Evolutionary conservation across 2,113 vertebrate species (phyloP).

Genomic region (Ophiodon elongatus): DNA sequence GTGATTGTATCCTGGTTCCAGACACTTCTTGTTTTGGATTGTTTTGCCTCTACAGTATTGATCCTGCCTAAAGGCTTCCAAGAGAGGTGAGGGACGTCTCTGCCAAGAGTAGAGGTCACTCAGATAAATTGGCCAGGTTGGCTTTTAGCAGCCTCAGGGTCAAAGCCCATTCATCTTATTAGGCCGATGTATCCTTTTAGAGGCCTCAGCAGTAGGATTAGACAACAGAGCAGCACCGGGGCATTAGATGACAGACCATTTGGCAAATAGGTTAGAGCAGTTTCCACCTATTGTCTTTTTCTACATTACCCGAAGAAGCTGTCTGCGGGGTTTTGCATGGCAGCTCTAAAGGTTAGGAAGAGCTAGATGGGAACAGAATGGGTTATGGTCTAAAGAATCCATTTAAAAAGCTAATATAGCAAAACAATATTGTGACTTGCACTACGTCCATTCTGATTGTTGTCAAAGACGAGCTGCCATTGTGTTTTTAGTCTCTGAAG

Average conservation of each 20-base stretch:
- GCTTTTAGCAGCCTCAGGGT: constrained; percentile 94
- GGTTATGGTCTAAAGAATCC: constrained; percentile 23
- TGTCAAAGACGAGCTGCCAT: neutral
- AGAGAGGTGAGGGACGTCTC: constrained; percentile 82
- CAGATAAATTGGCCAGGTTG: constrained; percentile 94
- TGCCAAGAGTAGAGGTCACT: constrained; percentile 84
- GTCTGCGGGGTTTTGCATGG: constrained; percentile 65
- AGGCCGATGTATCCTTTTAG: constrained; percentile 92
- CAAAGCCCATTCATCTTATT: constrained; percentile 95
- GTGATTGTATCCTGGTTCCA: constrained; percentile 37
- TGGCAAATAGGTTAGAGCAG: constrained; percentile 81
- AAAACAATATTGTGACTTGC: constrained; percentile 15
- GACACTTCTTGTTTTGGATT: constrained; percentile 68
- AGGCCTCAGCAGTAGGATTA: constrained; percentile 91
- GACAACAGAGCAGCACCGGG: constrained; percentile 76
- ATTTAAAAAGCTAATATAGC: constrained; percentile 31
- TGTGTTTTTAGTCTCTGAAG: constrained; percentile 12
- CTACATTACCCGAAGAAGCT: constrained; percentile 62
- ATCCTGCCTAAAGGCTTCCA: constrained; percentile 86
- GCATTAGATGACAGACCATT: constrained; percentile 81
- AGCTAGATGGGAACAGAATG: constrained; percentile 4
- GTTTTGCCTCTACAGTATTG: constrained; percentile 87
- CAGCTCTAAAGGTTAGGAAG: constrained; percentile 54
- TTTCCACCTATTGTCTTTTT: constrained; percentile 77
- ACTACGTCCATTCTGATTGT: constrained; percentile 12